Conservation (phyloP, 37 sponge, comb jelly and placozoan genomes). For the Tethya wilhelma region DNA sequence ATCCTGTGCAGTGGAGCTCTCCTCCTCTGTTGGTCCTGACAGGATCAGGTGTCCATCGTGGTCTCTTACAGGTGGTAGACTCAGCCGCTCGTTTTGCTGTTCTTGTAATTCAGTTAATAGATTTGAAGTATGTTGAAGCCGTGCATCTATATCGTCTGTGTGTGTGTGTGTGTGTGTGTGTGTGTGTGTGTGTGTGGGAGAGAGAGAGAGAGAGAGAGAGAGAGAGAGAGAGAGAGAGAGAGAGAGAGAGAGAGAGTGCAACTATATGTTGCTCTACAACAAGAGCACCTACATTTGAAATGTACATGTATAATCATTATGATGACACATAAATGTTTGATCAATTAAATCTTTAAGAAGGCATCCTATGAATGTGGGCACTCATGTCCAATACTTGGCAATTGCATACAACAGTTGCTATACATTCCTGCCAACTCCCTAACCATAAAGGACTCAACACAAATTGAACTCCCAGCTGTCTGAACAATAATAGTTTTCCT, state of each 20-base stretch:
- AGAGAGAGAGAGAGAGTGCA: conserved; percentile 23
- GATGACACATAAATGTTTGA: too few relatives aligned
- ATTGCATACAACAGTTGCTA: too few relatives aligned
- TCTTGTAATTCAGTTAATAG: conserved; percentile 39
- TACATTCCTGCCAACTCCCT: too few relatives aligned
- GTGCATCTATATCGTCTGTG: conserved; percentile 3
- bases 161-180: background rate
- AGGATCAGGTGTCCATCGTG: conserved; percentile 12
- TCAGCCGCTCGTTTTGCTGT: conserved; percentile 40
- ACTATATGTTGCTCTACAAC: too few relatives aligned
- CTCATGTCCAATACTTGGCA: too few relatives aligned
- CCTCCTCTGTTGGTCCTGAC: conserved; percentile 35
- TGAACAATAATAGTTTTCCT: too few relatives aligned
- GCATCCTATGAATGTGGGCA: too few relatives aligned
- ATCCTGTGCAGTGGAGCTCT: conserved; percentile 35
- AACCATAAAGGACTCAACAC: too few relatives aligned
- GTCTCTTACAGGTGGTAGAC: conserved; percentile 1
- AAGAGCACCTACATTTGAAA: too few relatives aligned
- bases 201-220: conserved; percentile 39
- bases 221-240: conserved; percentile 17
- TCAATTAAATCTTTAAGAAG: too few relatives aligned
- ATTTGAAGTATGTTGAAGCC: conserved; percentile 30
- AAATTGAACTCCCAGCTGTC: too few relatives aligned
- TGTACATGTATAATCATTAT: too few relatives aligned
- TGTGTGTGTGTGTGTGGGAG: conserved; percentile 1